Evolutionary conservation across 2,797 vertebrate species (phyloP), one percentile per base, ranked within the genome.

Genomic region (Neosilurus hyrtlii): DNA sequence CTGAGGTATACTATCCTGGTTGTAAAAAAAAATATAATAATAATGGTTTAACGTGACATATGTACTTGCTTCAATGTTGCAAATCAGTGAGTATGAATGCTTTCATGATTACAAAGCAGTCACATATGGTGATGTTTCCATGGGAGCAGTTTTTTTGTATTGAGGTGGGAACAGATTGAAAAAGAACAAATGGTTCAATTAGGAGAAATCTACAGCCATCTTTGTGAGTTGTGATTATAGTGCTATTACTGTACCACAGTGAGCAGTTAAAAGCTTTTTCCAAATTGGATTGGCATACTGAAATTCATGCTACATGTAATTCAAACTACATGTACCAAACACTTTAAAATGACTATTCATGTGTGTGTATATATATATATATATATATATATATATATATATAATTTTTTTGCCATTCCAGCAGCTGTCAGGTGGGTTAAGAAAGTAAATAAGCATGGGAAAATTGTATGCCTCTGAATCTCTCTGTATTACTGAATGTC

Each of bases 141-240:
- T 43, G 24, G 54, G 54, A 81, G 43, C 54, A 14, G 59, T 67
- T 72, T 59, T 63, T 76, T 49, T 81, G n/a, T 52, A 15, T 30
- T 81, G 54, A 71, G 35, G 35, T 73, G 68, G 16, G n/a, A 73
- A 54, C 54, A 81, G 80, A 68, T 81, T 81, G 80, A 30, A 72
- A 24, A 76, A 71, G 72, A 75, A 82, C 61, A 67, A 82, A 76
- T 82, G 15, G 30, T 73, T 49, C 67, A 80, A 57, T 80, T 68
- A 80, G 49, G 57, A 72, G 18, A 73, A 74, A 62, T 22, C 6
- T n/a, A 22, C 57, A 71, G 10, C 56, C 80, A 82, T 52, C 30
- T 20, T 63, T 74, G 71, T 66, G 71, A 5, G 35, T 67, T 63
- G 56, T 49, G 22, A 43, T 76, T 63, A 61, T 72, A 52, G 37